These are phyloP conservation scores for Dermochelys coriacea DNA, from an alignment of 2,797 vertebrate species.

Conservation along the genomic window DNA sequence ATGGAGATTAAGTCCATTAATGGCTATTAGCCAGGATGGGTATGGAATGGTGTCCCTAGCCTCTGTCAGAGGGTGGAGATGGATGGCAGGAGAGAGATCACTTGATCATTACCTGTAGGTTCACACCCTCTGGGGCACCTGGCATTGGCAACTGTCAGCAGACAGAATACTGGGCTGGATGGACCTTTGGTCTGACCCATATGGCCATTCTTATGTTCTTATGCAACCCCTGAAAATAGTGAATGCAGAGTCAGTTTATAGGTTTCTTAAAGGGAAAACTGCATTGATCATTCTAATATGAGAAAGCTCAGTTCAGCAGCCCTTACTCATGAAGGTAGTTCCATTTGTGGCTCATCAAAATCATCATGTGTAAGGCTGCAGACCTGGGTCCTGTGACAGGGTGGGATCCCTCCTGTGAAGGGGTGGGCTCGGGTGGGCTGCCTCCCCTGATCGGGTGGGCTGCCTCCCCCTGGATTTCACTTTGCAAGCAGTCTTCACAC, in stretches of 20 bases:
- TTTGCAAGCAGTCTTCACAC: neutral
- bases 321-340: neutral
- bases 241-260: neutral
- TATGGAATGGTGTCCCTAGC: no score
- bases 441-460: neutral
- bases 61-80: no score
- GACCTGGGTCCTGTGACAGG: neutral
- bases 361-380: neutral
- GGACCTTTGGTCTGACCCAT: no score
- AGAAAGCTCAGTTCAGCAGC: neutral
- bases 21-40: no score
- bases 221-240: neutral
- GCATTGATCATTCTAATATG: neutral
- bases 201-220: no score
- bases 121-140: no score
- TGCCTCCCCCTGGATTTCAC: neutral
- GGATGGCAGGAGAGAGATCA: no score
- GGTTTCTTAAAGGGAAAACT: neutral
- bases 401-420: neutral
- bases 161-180: no score
- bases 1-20: no score
- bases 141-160: no score
- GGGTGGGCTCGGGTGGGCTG: neutral
- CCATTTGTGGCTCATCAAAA: neutral
- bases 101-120: no score